Evolutionary conservation across 2,113 vertebrate species (phyloP), one percentile per base, ranked within the genome.

Genomic region (Elaphurus davidianus): DNA sequence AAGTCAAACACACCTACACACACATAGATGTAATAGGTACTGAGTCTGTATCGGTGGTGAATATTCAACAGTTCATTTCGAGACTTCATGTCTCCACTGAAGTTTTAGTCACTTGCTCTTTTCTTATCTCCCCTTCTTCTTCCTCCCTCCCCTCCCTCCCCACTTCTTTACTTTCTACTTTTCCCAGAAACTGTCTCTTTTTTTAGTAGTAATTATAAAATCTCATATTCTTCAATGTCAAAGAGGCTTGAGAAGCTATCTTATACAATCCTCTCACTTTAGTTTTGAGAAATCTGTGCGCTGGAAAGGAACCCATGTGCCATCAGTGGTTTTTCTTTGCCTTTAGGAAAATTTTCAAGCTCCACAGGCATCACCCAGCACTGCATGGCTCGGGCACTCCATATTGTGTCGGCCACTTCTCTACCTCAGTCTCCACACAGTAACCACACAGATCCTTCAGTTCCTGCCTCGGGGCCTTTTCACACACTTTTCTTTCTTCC

Each of bases 1-100:
- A 57, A 64, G 92, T 93, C 95, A 93, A 81, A 76, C 67, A 85
- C 74, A 82, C 85, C 96, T 90, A 90, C 94, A 14, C 81, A 60
- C 6, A 15, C 45, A 67, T 0, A 30, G 62, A 92, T 43, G 33
- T 40, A 28, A 54, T 3, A 59, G 91, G 71, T n/a, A 36, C 64
- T 2, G 3, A 30, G 57, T 83, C 96, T 60, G 19, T 52, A 30
- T 60, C 25, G 28, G 21, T 7, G 4, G 1, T 81, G 79, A 94
- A 76, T 82, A 62, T 71, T 93, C 43, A 43, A n/a, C 79, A n/a
- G 55, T 92, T 91, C 67, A 40, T 62, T 89, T 92, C 91, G 36
- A 90, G 91, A 54, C 27, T 97, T 82, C 55, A 40, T 8, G 30
- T 50, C 40, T 83, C 30, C 62, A 33, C 40, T 19, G 15, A 95